Conservation (phyloP, 2,113 vertebrate genomes). For the Neolamprologus modestus region DNA sequence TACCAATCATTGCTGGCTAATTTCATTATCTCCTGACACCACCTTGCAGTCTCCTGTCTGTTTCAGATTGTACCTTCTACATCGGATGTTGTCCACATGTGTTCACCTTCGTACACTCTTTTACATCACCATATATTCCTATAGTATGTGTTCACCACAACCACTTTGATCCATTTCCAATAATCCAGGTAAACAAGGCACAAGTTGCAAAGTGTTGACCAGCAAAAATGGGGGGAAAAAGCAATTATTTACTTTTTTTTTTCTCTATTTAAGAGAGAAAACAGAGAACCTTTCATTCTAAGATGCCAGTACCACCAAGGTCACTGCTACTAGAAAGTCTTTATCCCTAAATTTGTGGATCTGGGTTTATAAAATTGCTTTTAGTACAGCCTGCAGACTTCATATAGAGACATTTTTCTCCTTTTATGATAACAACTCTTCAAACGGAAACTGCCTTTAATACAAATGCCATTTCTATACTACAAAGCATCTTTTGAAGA, state of each 20-base stretch:
- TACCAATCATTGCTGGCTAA: neutral
- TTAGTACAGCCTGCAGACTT: neutral
- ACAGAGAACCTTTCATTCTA: neutral
- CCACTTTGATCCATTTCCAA: neutral
- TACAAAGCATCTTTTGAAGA: neutral
- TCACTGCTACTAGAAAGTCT: neutral
- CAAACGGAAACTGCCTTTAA: neutral
- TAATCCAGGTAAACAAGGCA: neutral
- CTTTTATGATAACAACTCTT: neutral
- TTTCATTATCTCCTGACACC: neutral
- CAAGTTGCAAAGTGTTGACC: neutral
- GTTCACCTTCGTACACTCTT: neutral
- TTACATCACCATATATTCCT: neutral
- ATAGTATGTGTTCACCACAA: neutral
- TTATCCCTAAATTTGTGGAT: neutral
- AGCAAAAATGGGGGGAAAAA: accelerated
- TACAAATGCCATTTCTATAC: neutral
- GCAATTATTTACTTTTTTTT: neutral
- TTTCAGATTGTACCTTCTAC: neutral
- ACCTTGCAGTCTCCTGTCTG: neutral
- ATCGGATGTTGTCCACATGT: neutral
- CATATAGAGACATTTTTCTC: neutral
- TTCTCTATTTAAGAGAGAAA: neutral
- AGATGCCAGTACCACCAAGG: neutral
- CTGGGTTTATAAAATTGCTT: neutral